phyloP scores from a whole-genome alignment of 1,140 invertebrate genomes.

The Uloborus diversus region DNA sequence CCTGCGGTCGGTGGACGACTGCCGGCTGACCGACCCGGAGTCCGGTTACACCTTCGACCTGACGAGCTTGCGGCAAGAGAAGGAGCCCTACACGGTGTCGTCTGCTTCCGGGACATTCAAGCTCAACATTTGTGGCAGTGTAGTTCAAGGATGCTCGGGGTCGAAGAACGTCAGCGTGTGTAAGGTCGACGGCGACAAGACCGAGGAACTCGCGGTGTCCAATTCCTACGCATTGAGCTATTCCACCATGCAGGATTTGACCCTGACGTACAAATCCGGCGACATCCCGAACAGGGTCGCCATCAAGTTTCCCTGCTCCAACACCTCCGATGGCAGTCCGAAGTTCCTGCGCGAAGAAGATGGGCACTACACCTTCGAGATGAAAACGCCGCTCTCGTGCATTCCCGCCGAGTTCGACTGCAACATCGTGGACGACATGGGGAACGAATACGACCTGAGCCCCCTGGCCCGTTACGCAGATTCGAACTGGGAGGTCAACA shows the following conservation, averaged over 20 bases:
- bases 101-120: conserved; percentile 9
- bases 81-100: conserved; percentile 8
- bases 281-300: neutral
- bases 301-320: conserved; percentile 29
- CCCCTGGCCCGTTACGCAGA: neutral
- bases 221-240: conserved; percentile 21
- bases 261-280: conserved; percentile 12
- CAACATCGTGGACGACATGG: conserved; percentile 13
- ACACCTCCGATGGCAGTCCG: conserved; percentile 4
- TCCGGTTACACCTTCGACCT: conserved; percentile 59
- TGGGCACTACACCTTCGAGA: conserved; percentile 61
- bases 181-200: conserved; percentile 1
- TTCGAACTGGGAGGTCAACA: conserved; percentile 31
- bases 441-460: conserved; percentile 52
- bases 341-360: conserved; percentile 13
- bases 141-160: neutral
- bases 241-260: conserved; percentile 21
- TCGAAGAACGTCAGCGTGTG: conserved; percentile 38
- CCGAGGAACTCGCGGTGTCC: neutral
- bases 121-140: conserved; percentile 47
- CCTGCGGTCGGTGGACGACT: conserved; percentile 56
- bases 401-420: conserved; percentile 35
- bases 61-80: neutral
- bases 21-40: conserved; percentile 60
- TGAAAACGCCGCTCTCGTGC: conserved; percentile 63